Conservation (phyloP, 2,888 invertebrate genomes). For the Antitype chi region DNA sequence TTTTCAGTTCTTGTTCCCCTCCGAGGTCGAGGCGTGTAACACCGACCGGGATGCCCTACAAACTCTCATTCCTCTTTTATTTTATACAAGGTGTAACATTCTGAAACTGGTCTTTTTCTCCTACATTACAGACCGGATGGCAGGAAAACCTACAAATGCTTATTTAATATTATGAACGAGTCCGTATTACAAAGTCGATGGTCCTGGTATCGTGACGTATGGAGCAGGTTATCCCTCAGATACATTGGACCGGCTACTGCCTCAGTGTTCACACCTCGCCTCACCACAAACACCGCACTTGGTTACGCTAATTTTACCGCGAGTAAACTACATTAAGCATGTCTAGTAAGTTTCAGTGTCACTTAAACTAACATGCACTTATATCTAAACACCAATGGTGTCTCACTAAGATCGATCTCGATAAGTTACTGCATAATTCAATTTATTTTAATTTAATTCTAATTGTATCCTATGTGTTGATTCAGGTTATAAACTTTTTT, state of each 20-base stretch:
- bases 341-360: neutral
- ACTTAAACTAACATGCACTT: neutral
- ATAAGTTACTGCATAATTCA: too few relatives aligned
- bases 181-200: neutral
- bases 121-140: neutral
- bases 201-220: neutral
- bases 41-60: conserved; percentile 1
- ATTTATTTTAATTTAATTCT: too few relatives aligned
- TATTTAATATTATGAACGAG: neutral
- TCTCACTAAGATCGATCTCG: too few relatives aligned
- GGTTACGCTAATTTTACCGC: conserved; percentile 49
- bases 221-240: conserved; percentile 13
- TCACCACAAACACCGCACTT: conserved; percentile 76
- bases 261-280: conserved; percentile 71
- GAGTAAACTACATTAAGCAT: conserved; percentile 8
- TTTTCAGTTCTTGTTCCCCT: conserved; percentile 3
- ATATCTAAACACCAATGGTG: neutral
- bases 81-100: conserved; percentile 4
- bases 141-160: conserved; percentile 11
- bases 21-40: neutral
- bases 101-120: neutral
- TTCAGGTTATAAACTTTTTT: too few relatives aligned
- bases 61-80: conserved; percentile 14
- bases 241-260: conserved; percentile 7
- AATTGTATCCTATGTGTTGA: too few relatives aligned